phyloP scores from a whole-genome alignment of 1,140 invertebrate genomes.

The Drosophila lacteicornis region DNA sequence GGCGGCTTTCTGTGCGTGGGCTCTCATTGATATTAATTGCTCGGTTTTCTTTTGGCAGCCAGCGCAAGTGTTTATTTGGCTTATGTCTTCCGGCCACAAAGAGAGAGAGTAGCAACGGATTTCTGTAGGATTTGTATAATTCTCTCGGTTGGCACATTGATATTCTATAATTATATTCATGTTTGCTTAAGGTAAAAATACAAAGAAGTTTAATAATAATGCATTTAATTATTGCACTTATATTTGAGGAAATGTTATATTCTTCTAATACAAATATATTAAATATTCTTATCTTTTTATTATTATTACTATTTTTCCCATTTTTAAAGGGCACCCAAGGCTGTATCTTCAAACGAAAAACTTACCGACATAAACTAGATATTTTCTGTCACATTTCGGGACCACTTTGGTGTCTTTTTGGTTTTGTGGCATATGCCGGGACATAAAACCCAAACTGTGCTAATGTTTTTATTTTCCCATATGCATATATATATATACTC shows the following conservation, averaged over 20 bases:
- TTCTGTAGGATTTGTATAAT: background rate
- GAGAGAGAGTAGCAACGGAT: background rate
- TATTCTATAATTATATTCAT: background rate
- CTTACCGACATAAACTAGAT: slow-evolving; percentile 17
- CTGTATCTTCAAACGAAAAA: background rate
- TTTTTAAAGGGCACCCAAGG: background rate
- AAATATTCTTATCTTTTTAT: no score
- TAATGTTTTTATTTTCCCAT: slow-evolving; percentile 54
- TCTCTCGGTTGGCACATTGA: no score
- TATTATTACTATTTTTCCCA: no score
- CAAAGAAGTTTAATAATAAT: no score
- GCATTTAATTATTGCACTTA: no score
- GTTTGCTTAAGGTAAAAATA: no score
- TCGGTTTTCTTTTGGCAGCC: slow-evolving; percentile 33
- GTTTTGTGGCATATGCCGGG: slow-evolving; percentile 31
- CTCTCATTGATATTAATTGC: slow-evolving; percentile 50
- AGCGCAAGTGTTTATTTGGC: slow-evolving; percentile 50
- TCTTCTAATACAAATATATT: no score
- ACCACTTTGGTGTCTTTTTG: slow-evolving; percentile 23
- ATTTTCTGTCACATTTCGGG: slow-evolving; percentile 41
- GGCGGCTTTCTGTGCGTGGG: slow-evolving; percentile 41
- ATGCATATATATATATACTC: slow-evolving; percentile 12
- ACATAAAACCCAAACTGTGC: slow-evolving; percentile 49
- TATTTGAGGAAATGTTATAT: background rate
- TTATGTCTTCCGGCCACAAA: slow-evolving; percentile 36